Conservation (phyloP, 2,888 invertebrate species). For the Drosophila ochracea region DNA sequence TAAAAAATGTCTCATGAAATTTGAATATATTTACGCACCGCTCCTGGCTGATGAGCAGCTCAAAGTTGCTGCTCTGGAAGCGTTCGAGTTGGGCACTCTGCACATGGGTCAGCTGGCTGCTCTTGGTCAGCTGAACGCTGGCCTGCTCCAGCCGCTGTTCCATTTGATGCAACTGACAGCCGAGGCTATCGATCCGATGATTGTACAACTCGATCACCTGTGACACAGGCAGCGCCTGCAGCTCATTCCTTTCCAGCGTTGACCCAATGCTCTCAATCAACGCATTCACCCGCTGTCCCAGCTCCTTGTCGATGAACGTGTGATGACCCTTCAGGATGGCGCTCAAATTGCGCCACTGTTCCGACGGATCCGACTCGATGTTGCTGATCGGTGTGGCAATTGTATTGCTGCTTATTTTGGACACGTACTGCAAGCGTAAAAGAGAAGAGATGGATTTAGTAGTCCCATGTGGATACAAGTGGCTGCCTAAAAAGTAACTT, state of each 20-base stretch:
- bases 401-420: slow-evolving; percentile 47
- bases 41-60: slow-evolving; percentile 83
- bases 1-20: background rate
- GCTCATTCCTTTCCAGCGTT: slow-evolving; percentile 74
- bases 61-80: slow-evolving; percentile 83
- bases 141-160: slow-evolving; percentile 81
- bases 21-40: slow-evolving; percentile 57
- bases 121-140: slow-evolving; percentile 75
- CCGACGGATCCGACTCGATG: slow-evolving; percentile 42
- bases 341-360: slow-evolving; percentile 83
- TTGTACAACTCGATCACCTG: slow-evolving; percentile 84
- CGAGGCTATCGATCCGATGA: slow-evolving; percentile 83
- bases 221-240: slow-evolving; percentile 82
- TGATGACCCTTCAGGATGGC: slow-evolving; percentile 81
- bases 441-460: background rate
- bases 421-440: slow-evolving; percentile 62
- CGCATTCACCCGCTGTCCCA: slow-evolving; percentile 80
- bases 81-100: slow-evolving; percentile 82
- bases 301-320: slow-evolving; percentile 79
- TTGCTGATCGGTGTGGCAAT: slow-evolving; percentile 7
- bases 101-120: slow-evolving; percentile 81
- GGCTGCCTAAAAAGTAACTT: too few relatives aligned
- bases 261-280: slow-evolving; percentile 77
- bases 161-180: slow-evolving; percentile 70
- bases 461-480: too few relatives aligned